Conservation (phyloP, 2,797 vertebrate species). For the Echeneis naucrates region DNA sequence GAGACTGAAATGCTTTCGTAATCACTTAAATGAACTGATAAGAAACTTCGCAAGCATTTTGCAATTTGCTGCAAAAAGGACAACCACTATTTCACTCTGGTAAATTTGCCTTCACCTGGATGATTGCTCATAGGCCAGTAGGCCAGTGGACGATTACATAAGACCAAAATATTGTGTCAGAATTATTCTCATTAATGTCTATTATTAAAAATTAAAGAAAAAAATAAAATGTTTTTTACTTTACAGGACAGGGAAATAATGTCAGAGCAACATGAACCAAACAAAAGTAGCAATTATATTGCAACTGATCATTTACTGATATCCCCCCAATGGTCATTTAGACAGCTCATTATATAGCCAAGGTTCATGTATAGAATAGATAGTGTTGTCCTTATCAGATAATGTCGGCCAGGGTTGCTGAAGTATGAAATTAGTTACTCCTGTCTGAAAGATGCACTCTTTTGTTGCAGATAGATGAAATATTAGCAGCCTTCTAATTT, state of each 20-base stretch:
- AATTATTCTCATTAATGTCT: slow-evolving; percentile 8
- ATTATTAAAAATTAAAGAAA: not conserved
- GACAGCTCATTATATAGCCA: too few species aligned
- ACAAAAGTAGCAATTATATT: not conserved
- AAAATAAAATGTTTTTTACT: not conserved
- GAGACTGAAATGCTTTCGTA: slow-evolving; percentile 73
- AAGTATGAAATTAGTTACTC: too few species aligned
- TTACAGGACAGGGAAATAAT: not conserved
- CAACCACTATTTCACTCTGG: slow-evolving; percentile 49
- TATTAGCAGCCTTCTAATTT: too few species aligned
- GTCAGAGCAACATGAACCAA: not conserved
- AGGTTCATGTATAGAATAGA: too few species aligned
- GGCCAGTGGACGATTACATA: slow-evolving; percentile 12
- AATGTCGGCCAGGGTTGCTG: too few species aligned
- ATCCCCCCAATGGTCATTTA: too few species aligned
- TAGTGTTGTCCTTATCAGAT: too few species aligned
- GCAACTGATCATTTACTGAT: not conserved
- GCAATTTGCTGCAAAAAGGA: slow-evolving; percentile 63
- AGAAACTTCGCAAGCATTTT: slow-evolving; percentile 75
- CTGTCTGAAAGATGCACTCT: too few species aligned
- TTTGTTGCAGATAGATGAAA: too few species aligned
- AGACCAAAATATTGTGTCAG: slow-evolving; percentile 19
- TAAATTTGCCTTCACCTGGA: slow-evolving; percentile 25
- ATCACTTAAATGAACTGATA: slow-evolving; percentile 82
- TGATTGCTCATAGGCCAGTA: slow-evolving; percentile 10